Evolutionary conservation across 2,113 vertebrate genomes (phyloP), one percentile per base, ranked within the genome.

Genomic region (Phocoena sinus): DNA sequence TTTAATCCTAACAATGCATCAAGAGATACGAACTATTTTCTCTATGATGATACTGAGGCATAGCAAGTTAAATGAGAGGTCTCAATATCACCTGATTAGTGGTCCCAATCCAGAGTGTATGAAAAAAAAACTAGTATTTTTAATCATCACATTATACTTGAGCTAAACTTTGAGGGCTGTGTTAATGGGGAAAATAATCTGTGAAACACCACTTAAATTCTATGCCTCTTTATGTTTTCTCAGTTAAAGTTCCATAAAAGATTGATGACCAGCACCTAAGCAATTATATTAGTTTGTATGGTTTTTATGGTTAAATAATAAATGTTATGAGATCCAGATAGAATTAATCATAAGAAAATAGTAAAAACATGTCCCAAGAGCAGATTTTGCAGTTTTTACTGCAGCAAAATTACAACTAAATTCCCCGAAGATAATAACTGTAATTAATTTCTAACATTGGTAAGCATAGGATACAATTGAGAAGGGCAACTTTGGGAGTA

Each of bases 301-400:
- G 95, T 94, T 96, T 67, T 95, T 97, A 94, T 62, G 44, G 38
- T 96, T 97, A 96, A 97, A 95, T 95, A 98, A 92, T 97, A 95
- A 97, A 97, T 96, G 82, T 93, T 96, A 95, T 87, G 89, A 36
- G 56, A 96, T 91, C 41, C 15, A 96, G 71, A 82, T 93, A 98
- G 33, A 95, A 95, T 96, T 97, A 97, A 94, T 96, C 68, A 96
- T 91, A 92, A 63, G 25, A 83, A 91, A 88, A 97, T 84, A 93
- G 93, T 93, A 93, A 98, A 96, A 92, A n/a, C 5, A 67, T 20
- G 4, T 87, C 91, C 76, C 93, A 53, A 91, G 91, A 91, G 85
- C 8, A 96, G 67, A 87, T 67, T 96, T 94, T 96, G n/a, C 60
- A 82, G 33, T 89, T 82, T 94, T 93, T 89, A 94, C 41, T 89